These are phyloP conservation scores for Caerostris darwini DNA, from an alignment of 1,140 invertebrate genomes.

Conservation along the genomic window DNA sequence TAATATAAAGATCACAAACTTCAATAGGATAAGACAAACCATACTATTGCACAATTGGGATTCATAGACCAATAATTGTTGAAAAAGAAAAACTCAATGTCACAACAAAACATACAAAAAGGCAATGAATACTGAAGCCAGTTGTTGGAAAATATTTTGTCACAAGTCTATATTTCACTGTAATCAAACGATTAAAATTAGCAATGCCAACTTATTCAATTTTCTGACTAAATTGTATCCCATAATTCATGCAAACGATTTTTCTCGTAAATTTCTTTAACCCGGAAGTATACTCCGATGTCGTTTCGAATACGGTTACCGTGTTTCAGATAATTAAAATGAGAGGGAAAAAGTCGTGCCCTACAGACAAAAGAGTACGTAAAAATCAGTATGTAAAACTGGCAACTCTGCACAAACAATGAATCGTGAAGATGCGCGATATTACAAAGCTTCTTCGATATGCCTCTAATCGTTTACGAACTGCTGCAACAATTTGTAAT, in stretches of 20 bases:
- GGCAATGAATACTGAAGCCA: too few species aligned
- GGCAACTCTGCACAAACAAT: neutral
- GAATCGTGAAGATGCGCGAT: slow-evolving; percentile 35
- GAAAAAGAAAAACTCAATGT: too few species aligned
- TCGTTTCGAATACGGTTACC: neutral
- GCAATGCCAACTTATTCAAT: too few species aligned
- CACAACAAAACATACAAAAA: too few species aligned
- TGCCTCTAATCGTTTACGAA: slow-evolving; percentile 42
- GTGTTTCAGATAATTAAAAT: slow-evolving; percentile 4
- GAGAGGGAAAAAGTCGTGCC: neutral
- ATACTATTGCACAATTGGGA: too few species aligned
- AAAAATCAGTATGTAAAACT: slow-evolving; percentile 24
- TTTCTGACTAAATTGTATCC: too few species aligned
- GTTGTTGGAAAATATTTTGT: too few species aligned
- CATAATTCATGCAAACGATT: neutral
- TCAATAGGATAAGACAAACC: too few species aligned
- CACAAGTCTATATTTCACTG: too few species aligned
- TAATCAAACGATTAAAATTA: too few species aligned
- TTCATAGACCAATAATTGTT: too few species aligned
- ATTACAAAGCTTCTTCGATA: slow-evolving; percentile 37
- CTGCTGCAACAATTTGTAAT: slow-evolving; percentile 20
- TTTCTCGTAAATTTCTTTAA: neutral
- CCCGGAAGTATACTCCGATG: neutral
- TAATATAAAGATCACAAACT: too few species aligned
- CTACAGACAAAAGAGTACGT: slow-evolving; percentile 1